Evolutionary conservation across 2,113 vertebrate genomes (phyloP), one percentile per base, ranked within the genome.

Genomic region (Fulmarus glacialis): DNA sequence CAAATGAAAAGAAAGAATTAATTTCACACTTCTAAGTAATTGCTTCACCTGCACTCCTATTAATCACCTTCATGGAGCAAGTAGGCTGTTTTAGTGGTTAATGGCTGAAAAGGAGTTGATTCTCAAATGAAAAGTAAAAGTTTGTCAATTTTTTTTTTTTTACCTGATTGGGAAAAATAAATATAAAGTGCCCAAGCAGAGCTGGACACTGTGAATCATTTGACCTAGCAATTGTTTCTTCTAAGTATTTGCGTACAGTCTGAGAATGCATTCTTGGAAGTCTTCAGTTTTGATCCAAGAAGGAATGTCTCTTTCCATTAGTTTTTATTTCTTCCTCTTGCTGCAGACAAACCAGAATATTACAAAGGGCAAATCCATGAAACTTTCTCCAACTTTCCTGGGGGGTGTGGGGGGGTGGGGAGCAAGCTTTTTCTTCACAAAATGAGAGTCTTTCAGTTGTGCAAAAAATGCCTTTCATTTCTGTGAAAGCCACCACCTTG

Each of bases 301-400:
- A 58, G 23, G 91, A 96, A 89, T 26, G 45, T 88, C 89, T 90
- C 48, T 94, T 95, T 86, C 66, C 59, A 55, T 86, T 94, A 90
- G 78, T 30, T 95, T 95, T 91, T 84, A 83, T 89, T 94, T 95
- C 63, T 14, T 92, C 22, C 12, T 70, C 12, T 87, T 77, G 50
- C 62, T 85, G n/a, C 58, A 58, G 36, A 91, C 32, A 94, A 91
- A 89, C 48, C 15, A 34, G 90, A 81, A 47, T 87, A 90, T 90
- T 91, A 52, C 45, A 78, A 87, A 94, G 62, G 87, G 48, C 66
- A 90, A 88, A 90, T 26, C 50, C 45, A 66, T 80, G 73, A 64
- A 72, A 60, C 26, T 82, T 91, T 38, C 34, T 29, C 42, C 38
- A 40, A 13, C 45, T 72, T 87, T 80, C 74, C 8, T 38, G 3